Evolutionary conservation across 1,140 invertebrate genomes (phyloP), one percentile per base, ranked within the genome.

Genomic region (Elymnias hypermnestra): DNA sequence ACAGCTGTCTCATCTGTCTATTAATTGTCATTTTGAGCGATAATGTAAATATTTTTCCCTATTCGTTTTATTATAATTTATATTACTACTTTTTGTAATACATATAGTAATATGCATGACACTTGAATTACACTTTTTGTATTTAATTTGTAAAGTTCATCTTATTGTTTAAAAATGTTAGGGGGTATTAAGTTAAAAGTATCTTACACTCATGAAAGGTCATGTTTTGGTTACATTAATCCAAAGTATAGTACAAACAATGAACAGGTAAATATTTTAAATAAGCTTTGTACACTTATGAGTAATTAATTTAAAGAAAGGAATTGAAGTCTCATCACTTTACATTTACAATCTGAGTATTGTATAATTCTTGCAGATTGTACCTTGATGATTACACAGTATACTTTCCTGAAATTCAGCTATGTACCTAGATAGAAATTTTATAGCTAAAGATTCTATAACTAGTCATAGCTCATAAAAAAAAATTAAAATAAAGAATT

Each of bases 221-320:
- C 71, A 53, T 83, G 78, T 57, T 83, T 83, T 59, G 76, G 65
- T 22, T 81, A 81, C 53, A 72, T 83, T 38, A 83, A 64, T 75
- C 60, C 72, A 57, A 83, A 81, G 58, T 81, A 81, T 55, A 73
- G 69, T 23, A 63, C 69, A 23, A 77, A 73, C 36, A 82, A 70
- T 56, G 74, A 75, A 62, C 65, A 77, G 62, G 76, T 76, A 66
- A 40, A 40, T 25, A 39, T 3, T 19, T 5, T n/a, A n/a, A n/a
- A n/a, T n/a, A n/a, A n/a, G n/a, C n/a, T n/a, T n/a, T n/a, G n/a
- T n/a, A n/a, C n/a, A n/a, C n/a, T n/a, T n/a, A n/a, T n/a, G n/a
- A n/a, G n/a, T n/a, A n/a, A n/a, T n/a, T n/a, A n/a, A n/a, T n/a
- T n/a, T n/a, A n/a, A n/a, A n/a, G n/a, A n/a, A n/a, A n/a, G n/a